Conservation (phyloP, 2,888 invertebrate species). For the Byasa hedistus region DNA sequence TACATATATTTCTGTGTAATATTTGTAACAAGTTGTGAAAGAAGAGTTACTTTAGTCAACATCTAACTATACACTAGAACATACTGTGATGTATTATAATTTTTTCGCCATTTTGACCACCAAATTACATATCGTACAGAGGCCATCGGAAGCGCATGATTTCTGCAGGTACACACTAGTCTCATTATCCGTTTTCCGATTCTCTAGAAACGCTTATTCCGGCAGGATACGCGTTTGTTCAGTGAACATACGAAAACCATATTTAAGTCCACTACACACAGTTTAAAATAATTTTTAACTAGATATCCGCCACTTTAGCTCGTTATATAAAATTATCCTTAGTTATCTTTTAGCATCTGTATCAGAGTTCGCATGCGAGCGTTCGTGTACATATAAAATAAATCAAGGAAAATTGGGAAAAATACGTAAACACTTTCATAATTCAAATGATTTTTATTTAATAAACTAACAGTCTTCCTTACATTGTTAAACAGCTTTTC, state of each 20-base stretch:
- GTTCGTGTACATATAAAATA: background rate
- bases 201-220: constrained; percentile 66
- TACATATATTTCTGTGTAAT: too few relatives aligned
- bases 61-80: too few relatives aligned
- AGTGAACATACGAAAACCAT: constrained; percentile 23
- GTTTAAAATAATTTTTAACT: constrained; percentile 26
- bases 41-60: too few relatives aligned
- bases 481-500: too few relatives aligned
- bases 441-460: background rate
- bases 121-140: constrained; percentile 51
- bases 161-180: constrained; percentile 60
- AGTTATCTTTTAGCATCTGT: constrained; percentile 37
- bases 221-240: constrained; percentile 41
- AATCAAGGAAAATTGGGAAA: background rate
- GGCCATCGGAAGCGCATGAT: constrained; percentile 71
- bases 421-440: background rate
- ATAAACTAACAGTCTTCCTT: too few relatives aligned
- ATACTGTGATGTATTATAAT: background rate
- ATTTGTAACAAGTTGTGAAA: too few relatives aligned
- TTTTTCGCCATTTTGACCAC: constrained; percentile 46
- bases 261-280: constrained; percentile 24
- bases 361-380: background rate
- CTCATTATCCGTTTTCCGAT: constrained; percentile 72
- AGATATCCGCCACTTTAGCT: constrained; percentile 51
- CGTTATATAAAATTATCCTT: constrained; percentile 49